Conservation (phyloP, 2,888 invertebrate species). For the Ryuthela nishihirai region DNA sequence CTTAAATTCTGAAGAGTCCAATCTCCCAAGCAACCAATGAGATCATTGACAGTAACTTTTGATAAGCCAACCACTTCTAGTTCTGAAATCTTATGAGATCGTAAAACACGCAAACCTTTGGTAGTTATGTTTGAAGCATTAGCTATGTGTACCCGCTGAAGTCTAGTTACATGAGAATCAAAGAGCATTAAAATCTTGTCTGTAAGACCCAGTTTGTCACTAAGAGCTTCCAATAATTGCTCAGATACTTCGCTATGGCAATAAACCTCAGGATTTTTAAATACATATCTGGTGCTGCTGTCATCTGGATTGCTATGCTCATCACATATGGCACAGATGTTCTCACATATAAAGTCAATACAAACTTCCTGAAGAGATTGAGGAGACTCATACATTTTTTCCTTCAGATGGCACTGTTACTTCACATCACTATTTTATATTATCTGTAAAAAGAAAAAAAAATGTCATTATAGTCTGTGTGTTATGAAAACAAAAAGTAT, state of each 20-base stretch:
- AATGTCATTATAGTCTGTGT: no score
- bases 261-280: conserved; percentile 10
- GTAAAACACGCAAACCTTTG: conserved; percentile 60
- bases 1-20: conserved; percentile 63
- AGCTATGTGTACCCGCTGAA: conserved; percentile 59
- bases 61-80: conserved; percentile 59
- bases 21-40: conserved; percentile 63
- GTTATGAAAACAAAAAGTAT: no score
- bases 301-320: conserved; percentile 5
- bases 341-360: conserved; percentile 21
- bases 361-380: conserved; percentile 20
- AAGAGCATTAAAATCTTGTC: conserved; percentile 62
- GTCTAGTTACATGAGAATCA: conserved; percentile 58
- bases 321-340: conserved; percentile 17
- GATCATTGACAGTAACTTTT: conserved; percentile 59
- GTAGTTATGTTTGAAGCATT: conserved; percentile 59
- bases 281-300: conserved; percentile 15
- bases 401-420: neutral
- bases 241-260: conserved; percentile 53
- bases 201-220: conserved; percentile 59
- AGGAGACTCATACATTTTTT: conserved; percentile 32
- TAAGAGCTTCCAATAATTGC: conserved; percentile 57
- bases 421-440: no score
- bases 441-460: no score
- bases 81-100: conserved; percentile 61